Base-by-base conservation (phyloP, 2,113 vertebrate species). In the Sebastes fasciatus region DNA sequence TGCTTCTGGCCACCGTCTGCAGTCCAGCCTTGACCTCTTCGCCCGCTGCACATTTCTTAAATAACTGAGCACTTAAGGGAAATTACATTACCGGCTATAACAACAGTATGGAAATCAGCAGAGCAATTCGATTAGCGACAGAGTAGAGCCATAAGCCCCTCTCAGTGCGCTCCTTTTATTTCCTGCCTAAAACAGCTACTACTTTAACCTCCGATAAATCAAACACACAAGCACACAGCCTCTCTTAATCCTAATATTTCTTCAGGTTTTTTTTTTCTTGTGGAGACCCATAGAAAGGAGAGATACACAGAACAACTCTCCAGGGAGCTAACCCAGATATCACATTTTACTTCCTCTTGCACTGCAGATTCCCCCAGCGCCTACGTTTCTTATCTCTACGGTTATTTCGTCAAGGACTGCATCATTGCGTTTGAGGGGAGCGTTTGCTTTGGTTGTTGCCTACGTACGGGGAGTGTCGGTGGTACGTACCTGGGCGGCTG, bases 401-500 rank as follows among this genome's bases (percentile, higher is more conserved):
- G 71, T 83, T 89, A 84, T 88, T 88, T 88, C 79, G 77, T 86
- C 73, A 67, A 85, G 61, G 64, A 48, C 71, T 76, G 62, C 82
- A 54, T 77, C 66, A 52, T 51, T 68, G 62, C 42, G 49, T 84
- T 17, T 42, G 77, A 71, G 77, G 48, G 54, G 34, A 61, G 70
- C 77, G 72, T 86, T 86, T 89, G 63, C 86, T 88, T 74, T 79
- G 65, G 79, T 76, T 62, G 68, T 74, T 63, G 26, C 49, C 73
- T 42, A 7, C 8, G n/a, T 48, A 23, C 6, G 4, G 43, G 34
- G 10, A 34, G 77, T 9, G 46, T 48, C 16, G 23, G 9, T 58
- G 58, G 48, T 12, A 86, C 96, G 93, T 93, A 99, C 98, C 98
- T 95, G 98, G 98, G 72, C 98, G 97, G 89, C 98, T 99, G 95